Percentiles rank a stretch among this genome's conserved stretches.
These are phyloP conservation scores for Phymorhynchus buccinoides DNA, from an alignment of 1,140 invertebrate species.

Conservation along the genomic window DNA sequence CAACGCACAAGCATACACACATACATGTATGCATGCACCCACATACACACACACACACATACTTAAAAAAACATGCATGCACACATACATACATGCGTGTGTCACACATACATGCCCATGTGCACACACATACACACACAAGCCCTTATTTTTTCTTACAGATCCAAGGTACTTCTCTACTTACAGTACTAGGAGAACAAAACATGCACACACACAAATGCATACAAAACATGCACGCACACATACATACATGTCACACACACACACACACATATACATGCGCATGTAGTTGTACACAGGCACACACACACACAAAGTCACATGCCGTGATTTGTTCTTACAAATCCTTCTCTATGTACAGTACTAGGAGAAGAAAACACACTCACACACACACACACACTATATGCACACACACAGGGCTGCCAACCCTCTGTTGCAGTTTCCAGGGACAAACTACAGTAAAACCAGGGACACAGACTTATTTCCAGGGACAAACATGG, in stretches of 20 bases:
- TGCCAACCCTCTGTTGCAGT: no score
- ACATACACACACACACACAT: background rate
- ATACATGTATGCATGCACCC: background rate
- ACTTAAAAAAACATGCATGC: background rate
- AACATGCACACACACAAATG: background rate
- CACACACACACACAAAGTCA: background rate
- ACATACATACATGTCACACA: slow-evolving; percentile 1
- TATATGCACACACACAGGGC: no score
- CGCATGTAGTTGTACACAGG: background rate
- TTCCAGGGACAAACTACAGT: no score
- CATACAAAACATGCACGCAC: background rate
- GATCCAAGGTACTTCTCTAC: background rate
- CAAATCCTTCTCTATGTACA: no score
- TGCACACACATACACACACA: background rate
- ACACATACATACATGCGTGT: background rate
- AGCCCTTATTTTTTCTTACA: background rate
- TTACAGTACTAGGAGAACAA: no score
- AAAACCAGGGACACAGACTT: no score
- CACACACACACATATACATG: background rate
- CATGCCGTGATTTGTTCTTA: no score
- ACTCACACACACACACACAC: no score
- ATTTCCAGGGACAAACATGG: no score
- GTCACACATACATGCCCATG: slow-evolving; percentile 22
- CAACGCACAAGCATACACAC: background rate
- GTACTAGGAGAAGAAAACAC: no score